Evolutionary conservation across 2,797 vertebrate species (phyloP), one percentile per base, ranked within the genome.

Genomic region (Muscicapa comitata): DNA sequence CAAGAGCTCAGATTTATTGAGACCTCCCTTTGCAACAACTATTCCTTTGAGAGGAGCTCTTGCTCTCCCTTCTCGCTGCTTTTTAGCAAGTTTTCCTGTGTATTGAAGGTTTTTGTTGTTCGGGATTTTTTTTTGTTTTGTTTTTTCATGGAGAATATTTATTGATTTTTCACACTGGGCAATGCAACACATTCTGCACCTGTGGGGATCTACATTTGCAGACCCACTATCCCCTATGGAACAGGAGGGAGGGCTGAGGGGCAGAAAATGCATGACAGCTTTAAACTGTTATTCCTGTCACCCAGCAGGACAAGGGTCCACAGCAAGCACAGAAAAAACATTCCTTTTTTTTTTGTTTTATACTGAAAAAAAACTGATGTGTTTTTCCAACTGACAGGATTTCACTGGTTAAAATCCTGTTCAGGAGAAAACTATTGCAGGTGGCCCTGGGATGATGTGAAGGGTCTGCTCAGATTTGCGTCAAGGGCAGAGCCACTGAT

Each of bases 231-330:
- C 77, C 79, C 57, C 83, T 51, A 3, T 2, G 65, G 51, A 66
- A 38, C 71, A 91, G 83, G 82, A 94, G 72, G 55, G 73, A 86
- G 89, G 87, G 71, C 48, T 78, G 66, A 63, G 58, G 91, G 62
- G 51, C 38, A 80, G 86, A 58, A 78, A 87, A 76, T 3, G 31
- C 31, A 7, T 26, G 81, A 70, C 57, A 59, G 95, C 76, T 71
- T 90, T 95, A 82, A 94, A 84, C 87, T 88, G 78, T 50, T 90
- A 86, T 63, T 89, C 67, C 89, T 78, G 82, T 88, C 93, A 92
- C 82, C 86, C 86, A 90, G 84, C 66, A 51, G 91, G 95, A 71
- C 89, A 29, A 62, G 9, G 55, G 51, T 62, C 61, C 21, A 13
- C 0, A 3, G 75, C 72, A 38, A 58, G 50, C 83, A 72, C 53